A percentile compares a stretch with the other conserved stretches of the same genome.
These are phyloP conservation scores for Pilophorus perplexus DNA, from an alignment of 2,888 invertebrate species.

Conservation along the genomic window DNA sequence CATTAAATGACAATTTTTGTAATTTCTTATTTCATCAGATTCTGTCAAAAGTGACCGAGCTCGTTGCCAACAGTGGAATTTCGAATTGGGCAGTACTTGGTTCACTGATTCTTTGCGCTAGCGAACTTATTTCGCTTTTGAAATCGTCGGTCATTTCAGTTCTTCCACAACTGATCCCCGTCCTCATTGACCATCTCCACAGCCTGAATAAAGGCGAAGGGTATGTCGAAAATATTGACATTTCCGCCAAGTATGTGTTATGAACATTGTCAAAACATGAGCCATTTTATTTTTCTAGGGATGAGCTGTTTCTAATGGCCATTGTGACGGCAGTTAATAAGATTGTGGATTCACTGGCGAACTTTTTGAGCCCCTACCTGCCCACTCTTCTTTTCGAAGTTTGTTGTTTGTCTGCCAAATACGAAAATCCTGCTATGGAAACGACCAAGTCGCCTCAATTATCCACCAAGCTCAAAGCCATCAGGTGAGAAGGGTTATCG, in stretches of 20 bases:
- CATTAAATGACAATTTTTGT: too few species aligned
- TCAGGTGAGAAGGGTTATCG: slow-evolving; percentile 47
- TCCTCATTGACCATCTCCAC: slow-evolving; percentile 48
- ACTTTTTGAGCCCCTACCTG: slow-evolving; percentile 83
- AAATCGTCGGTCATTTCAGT: slow-evolving; percentile 71
- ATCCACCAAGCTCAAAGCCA: slow-evolving; percentile 49
- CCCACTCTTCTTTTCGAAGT: slow-evolving; percentile 67
- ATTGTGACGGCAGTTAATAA: slow-evolving; percentile 76
- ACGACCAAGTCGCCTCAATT: slow-evolving; percentile 39
- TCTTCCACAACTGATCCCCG: slow-evolving; percentile 77
- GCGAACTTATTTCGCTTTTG: slow-evolving; percentile 73
- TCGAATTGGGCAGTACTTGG: slow-evolving; percentile 61
- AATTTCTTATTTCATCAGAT: too few species aligned
- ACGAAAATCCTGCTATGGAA: slow-evolving; percentile 30
- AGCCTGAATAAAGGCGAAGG: slow-evolving; percentile 31
- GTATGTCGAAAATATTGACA: too few species aligned
- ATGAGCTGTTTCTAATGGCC: slow-evolving; percentile 66
- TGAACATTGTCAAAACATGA: slow-evolving; percentile 6
- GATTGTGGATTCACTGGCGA: slow-evolving; percentile 74
- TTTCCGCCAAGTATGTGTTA: too few species aligned
- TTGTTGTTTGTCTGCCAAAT: slow-evolving; percentile 55
- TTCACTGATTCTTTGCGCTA: slow-evolving; percentile 71
- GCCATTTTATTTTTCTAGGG: slow-evolving; percentile 37
- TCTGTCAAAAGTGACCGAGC: slow-evolving; percentile 64
- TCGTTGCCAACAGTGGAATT: slow-evolving; percentile 56